Conservation (phyloP, 2,888 invertebrate species). For the Ormyrus pomaceus region DNA sequence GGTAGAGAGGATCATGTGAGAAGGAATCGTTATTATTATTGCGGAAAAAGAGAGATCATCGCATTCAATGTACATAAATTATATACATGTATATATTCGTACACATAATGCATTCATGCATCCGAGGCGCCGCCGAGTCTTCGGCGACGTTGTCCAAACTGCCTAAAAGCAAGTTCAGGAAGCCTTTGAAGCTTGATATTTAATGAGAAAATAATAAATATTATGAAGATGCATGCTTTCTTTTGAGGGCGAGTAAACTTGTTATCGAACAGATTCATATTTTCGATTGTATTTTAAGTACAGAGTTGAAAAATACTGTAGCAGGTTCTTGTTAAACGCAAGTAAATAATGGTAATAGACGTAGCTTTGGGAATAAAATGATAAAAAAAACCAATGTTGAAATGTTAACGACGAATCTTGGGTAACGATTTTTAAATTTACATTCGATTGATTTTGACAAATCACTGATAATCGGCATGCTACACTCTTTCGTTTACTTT, state of each 20-base stretch:
- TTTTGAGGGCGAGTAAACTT: conserved; percentile 46
- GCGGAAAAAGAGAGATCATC: conserved; percentile 19
- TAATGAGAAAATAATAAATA: conserved; percentile 9
- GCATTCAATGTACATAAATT: conserved; percentile 48
- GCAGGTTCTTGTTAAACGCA: conserved; percentile 46
- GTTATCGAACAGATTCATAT: conserved; percentile 52
- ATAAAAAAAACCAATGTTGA: conserved; percentile 6
- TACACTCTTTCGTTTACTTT: no score
- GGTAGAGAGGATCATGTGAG: not conserved
- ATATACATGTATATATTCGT: conserved; percentile 12
- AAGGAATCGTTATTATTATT: conserved; percentile 28
- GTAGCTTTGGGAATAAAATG: conserved; percentile 6
- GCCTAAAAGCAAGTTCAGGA: conserved; percentile 56
- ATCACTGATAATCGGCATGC: no score
- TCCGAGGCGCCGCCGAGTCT: conserved; percentile 26
- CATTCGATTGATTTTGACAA: not conserved
- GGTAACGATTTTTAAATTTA: conserved; percentile 9
- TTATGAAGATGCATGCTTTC: conserved; percentile 41
- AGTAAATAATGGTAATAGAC: conserved; percentile 24
- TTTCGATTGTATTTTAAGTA: conserved; percentile 56
- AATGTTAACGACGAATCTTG: conserved; percentile 7
- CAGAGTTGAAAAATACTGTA: conserved; percentile 35
- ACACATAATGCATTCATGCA: conserved; percentile 14
- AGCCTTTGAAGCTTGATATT: conserved; percentile 46
- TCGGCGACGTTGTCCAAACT: conserved; percentile 53